Evolutionary conservation across 2,113 vertebrate species (phyloP).

Genomic region (Laterallus jamaicensis): DNA sequence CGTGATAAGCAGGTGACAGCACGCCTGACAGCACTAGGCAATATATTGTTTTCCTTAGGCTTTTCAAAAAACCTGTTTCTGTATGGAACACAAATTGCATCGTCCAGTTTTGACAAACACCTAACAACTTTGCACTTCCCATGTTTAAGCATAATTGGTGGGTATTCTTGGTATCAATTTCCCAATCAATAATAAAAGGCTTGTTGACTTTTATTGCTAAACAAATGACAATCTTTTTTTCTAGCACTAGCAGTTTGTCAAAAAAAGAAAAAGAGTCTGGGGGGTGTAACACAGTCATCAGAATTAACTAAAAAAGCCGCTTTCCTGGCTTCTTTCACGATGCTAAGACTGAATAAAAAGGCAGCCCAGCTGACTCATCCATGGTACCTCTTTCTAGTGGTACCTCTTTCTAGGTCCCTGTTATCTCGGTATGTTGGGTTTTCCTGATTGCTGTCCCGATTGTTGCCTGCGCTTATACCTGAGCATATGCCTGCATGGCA

Average conservation of each 20-base stretch:
- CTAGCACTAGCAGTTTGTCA: background rate
- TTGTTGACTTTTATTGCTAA: background rate
- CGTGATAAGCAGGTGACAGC: background rate
- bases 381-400: background rate
- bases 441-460: background rate
- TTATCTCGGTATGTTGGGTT: background rate
- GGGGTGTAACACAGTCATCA: background rate
- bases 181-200: background rate
- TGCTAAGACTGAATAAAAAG: background rate
- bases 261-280: background rate
- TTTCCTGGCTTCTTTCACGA: background rate
- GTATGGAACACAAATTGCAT: background rate
- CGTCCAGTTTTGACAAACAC: background rate
- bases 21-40: background rate
- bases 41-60: background rate
- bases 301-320: background rate
- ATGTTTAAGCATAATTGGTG: background rate
- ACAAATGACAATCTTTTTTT: background rate
- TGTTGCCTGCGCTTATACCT: background rate
- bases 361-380: background rate
- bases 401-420: background rate
- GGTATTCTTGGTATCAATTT: background rate
- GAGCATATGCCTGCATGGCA: background rate
- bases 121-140: background rate
- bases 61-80: background rate